phyloP scores from a whole-genome alignment of 2,113 vertebrate species.

The Myrmecobius fasciatus region DNA sequence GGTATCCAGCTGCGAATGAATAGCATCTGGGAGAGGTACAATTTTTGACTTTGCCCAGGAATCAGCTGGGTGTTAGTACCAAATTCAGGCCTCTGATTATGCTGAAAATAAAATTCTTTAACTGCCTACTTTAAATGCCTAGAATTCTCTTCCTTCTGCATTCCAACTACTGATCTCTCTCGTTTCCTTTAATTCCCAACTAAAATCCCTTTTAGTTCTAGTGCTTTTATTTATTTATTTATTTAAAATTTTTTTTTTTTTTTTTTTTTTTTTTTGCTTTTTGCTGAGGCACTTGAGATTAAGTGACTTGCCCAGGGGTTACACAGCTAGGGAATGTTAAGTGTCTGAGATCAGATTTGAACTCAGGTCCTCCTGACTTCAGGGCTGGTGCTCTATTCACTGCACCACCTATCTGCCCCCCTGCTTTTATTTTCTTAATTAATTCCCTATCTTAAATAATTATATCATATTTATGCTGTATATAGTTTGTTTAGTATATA shows the following conservation, averaged over 20 bases:
- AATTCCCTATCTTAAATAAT: neutral
- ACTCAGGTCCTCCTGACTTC: too few species aligned
- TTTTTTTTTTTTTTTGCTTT: too few species aligned
- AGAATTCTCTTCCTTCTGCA: neutral
- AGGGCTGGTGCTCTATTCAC: too few species aligned
- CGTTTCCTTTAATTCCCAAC: neutral
- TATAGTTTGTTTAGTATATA: neutral
- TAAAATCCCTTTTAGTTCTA: neutral
- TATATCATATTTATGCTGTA: neutral
- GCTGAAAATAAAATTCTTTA: neutral
- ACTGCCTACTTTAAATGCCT: neutral
- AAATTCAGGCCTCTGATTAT: constrained; percentile 1
- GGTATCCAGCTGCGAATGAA: neutral
- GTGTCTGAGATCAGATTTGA: too few species aligned
- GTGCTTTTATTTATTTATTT: too few species aligned
- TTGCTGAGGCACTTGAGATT: too few species aligned
- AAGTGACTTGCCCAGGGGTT: too few species aligned
- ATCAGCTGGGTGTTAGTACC: neutral
- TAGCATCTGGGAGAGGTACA: neutral
- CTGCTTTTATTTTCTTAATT: neutral
- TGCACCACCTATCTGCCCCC: too few species aligned
- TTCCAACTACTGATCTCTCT: constrained; percentile 2
- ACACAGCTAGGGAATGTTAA: too few species aligned
- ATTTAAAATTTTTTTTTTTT: too few species aligned
- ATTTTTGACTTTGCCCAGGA: neutral